Conservation (phyloP, 2,797 vertebrate genomes). For the Sebastes diaconus region DNA sequence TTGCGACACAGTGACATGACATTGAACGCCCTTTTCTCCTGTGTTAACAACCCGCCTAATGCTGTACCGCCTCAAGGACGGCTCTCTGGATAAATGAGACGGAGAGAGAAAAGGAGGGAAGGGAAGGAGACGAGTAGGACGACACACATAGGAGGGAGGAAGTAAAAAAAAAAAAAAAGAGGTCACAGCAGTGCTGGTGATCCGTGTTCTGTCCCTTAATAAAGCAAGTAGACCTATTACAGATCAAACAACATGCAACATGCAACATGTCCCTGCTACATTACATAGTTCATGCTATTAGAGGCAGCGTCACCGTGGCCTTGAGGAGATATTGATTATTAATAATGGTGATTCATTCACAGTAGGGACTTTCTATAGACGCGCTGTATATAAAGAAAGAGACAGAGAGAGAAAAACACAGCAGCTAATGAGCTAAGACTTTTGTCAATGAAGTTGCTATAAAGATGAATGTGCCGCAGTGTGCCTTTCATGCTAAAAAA, state of each 20-base stretch:
- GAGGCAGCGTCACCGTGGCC: constrained; percentile 11
- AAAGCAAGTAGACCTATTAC: constrained; percentile 49
- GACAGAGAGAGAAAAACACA: neutral
- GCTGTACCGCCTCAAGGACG: constrained; percentile 73
- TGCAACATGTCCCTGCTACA: constrained; percentile 44
- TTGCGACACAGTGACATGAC: constrained; percentile 76
- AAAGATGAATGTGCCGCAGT: neutral
- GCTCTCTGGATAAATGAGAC: constrained; percentile 62
- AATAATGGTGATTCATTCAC: constrained; percentile 34
- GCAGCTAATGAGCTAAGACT: neutral
- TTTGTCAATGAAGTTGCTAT: neutral
- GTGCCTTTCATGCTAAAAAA: neutral
- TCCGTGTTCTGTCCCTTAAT: constrained; percentile 50
- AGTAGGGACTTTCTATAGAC: neutral
- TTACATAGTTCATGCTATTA: constrained; percentile 32
- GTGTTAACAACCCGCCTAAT: constrained; percentile 71
- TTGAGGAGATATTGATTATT: constrained; percentile 60
- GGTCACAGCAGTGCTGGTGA: constrained; percentile 42
- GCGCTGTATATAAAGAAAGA: constrained; percentile 10
- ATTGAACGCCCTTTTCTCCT: constrained; percentile 77
- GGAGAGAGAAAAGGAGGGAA: constrained; percentile 30
- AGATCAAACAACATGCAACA: constrained; percentile 55
- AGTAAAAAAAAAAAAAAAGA: constrained; percentile 12
- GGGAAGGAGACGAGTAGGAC: constrained; percentile 28
- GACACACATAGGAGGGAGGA: neutral